phyloP scores from a whole-genome alignment of 2,888 invertebrate genomes.

The Nephrotoma guestfalica region DNA sequence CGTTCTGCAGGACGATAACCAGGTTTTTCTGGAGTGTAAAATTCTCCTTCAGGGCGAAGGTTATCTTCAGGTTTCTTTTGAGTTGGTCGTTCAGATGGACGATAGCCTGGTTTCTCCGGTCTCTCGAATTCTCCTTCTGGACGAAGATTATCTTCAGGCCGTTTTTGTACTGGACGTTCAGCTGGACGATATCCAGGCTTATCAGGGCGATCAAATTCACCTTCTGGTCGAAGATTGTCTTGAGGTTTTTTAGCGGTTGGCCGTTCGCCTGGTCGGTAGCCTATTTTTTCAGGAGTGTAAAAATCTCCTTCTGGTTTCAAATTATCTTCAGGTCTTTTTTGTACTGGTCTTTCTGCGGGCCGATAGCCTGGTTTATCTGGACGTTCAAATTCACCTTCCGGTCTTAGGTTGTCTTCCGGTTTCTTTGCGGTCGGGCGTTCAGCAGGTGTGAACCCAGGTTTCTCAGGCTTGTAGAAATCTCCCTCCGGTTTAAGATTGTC shows the following conservation, averaged over 20 bases:
- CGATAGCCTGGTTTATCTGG: conserved; percentile 25
- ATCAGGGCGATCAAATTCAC: conserved; percentile 33
- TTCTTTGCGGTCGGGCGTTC: conserved; percentile 7
- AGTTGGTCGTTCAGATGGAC: conserved; percentile 17
- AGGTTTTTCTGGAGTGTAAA: conserved; percentile 23
- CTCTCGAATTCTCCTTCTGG: conserved; percentile 37
- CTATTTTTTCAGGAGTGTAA: conserved; percentile 23
- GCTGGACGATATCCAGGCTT: conserved; percentile 26
- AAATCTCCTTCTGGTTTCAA: conserved; percentile 30
- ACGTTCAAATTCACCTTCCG: conserved; percentile 41
- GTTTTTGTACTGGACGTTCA: conserved; percentile 30
- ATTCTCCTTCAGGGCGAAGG: conserved; percentile 33
- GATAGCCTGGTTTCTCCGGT: conserved; percentile 27
- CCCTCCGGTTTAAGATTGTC: conserved; percentile 27
- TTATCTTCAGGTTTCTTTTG: conserved; percentile 34
- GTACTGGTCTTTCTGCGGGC: conserved; percentile 33
- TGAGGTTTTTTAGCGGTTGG: conserved; percentile 35
- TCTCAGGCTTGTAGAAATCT: conserved; percentile 18
- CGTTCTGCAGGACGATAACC: conserved; percentile 34
- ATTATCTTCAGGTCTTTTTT: conserved; percentile 32
- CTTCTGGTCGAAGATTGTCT: conserved; percentile 37
- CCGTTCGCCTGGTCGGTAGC: conserved; percentile 29
- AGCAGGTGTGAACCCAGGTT: conserved; percentile 10
- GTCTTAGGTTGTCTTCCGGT: conserved; percentile 35
- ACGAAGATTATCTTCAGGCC: conserved; percentile 36